Evolutionary conservation across 1,140 invertebrate species (phyloP).

Genomic region (Heliconius hewitsoni): DNA sequence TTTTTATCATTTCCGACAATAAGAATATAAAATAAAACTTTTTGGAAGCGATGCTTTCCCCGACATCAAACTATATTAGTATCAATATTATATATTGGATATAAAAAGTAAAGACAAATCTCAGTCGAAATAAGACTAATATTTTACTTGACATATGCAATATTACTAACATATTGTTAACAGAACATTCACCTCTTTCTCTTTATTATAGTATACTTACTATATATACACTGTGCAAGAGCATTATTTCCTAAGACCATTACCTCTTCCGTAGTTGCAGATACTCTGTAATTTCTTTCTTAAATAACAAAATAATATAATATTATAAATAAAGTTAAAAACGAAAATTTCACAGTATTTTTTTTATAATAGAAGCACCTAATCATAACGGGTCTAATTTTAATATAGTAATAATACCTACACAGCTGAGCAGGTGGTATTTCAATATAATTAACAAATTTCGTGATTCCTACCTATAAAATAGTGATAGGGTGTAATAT

Average conservation of each 20-base stretch:
- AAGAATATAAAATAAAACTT: no score
- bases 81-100: no score
- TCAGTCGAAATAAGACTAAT: no score
- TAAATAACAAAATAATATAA: neutral
- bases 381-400: neutral
- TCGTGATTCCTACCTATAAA: constrained; percentile 20
- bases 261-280: neutral
- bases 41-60: no score
- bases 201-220: neutral
- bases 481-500: constrained; percentile 3
- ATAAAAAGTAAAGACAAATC: no score
- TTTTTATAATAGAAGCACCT: no score
- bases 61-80: no score
- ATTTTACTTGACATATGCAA: no score
- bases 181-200: constrained; percentile 2
- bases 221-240: neutral
- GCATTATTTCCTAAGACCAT: constrained; percentile 10
- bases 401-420: neutral
- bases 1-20: no score
- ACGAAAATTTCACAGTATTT: no score
- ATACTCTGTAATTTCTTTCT: neutral
- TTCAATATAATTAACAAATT: constrained; percentile 13
- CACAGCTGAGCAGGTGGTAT: neutral
- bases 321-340: neutral
- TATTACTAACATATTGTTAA: neutral